Base-by-base conservation (phyloP, 2,797 vertebrate genomes). In the Acanthopagrus latus region DNA sequence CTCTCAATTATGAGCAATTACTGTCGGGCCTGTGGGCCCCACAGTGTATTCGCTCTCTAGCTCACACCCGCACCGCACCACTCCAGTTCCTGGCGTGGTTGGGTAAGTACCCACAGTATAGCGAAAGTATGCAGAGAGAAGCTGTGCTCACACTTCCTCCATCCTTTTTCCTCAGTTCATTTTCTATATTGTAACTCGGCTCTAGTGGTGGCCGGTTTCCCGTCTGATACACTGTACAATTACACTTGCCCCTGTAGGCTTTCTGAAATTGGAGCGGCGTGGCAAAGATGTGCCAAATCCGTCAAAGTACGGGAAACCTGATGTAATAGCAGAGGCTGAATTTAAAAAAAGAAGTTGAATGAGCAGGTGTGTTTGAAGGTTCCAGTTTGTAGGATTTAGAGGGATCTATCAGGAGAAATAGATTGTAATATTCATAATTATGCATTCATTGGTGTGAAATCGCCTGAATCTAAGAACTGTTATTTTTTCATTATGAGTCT, bases 1-100 rank as follows among this genome's bases (percentile, higher is more conserved):
- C 89, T 83, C 85, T 90, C 93, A 95, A 95, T 96, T 94, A 96
- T 91, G 91, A 95, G 93, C 92, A 94, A 95, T 95, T 95, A 95
- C 90, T 70, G 82, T 91, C 93, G 87, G 92, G 93, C 92, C 90
- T 89, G 85, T 93, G 82, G 92, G 91, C 89, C 91, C 92, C 88
- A 83, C 75, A 80, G 92, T 91, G 91, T 70, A 88, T 91, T 93
- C 87, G 51, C 84, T 91, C 85, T 81, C 86, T 84, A 1, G 59
- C 81, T 89, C 87, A 84, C 86, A 90, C 87, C 83, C 76, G 84
- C 88, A 78, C 76, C 86, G 88, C 59, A 46, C 72, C 80, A 75
- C 72, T 83, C 58, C 66, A 80, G 38, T 70, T 82, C 72, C 66
- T 47, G 44, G 66, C 27, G 43, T 67, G 73, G 47, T 65, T 74